phyloP scores from a whole-genome alignment of 2,888 invertebrate genomes.

The Eupithecia inturbata region DNA sequence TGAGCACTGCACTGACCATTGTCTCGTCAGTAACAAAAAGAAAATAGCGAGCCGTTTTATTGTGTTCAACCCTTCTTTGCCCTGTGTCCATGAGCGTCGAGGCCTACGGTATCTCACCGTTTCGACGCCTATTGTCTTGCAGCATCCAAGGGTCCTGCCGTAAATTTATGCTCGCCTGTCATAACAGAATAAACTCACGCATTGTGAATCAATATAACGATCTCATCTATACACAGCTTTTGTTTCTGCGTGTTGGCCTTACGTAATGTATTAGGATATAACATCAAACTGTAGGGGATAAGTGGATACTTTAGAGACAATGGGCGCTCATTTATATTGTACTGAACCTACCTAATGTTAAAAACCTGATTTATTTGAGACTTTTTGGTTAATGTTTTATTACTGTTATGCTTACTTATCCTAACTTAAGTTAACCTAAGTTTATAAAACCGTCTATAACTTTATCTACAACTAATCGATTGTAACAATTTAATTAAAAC shows the following conservation, averaged over 20 bases:
- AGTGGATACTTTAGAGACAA: conserved; percentile 70
- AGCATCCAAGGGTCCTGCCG: conserved; percentile 80
- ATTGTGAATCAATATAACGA: conserved; percentile 82
- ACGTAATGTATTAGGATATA: conserved; percentile 75
- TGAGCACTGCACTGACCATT: conserved; percentile 74
- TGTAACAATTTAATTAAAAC: neutral
- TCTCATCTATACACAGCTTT: conserved; percentile 76
- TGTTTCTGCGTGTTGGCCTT: conserved; percentile 80
- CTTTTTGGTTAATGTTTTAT: conserved; percentile 14
- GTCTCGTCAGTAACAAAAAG: conserved; percentile 73
- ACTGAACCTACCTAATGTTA: conserved; percentile 52
- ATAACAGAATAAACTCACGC: conserved; percentile 83
- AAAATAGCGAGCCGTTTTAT: conserved; percentile 72
- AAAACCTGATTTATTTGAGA: conserved; percentile 50
- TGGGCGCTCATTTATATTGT: conserved; percentile 64
- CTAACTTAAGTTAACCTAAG: too few relatives aligned
- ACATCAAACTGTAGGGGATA: conserved; percentile 65
- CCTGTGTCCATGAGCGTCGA: conserved; percentile 71
- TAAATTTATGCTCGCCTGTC: conserved; percentile 82
- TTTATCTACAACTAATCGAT: neutral
- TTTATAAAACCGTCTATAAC: neutral
- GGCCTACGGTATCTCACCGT: conserved; percentile 75
- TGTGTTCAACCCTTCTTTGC: conserved; percentile 71
- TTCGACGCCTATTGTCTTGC: conserved; percentile 76
- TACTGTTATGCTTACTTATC: neutral